These are phyloP conservation scores for Macrochelys suwanniensis DNA, from an alignment of 2,797 vertebrate species.

Conservation along the genomic window DNA sequence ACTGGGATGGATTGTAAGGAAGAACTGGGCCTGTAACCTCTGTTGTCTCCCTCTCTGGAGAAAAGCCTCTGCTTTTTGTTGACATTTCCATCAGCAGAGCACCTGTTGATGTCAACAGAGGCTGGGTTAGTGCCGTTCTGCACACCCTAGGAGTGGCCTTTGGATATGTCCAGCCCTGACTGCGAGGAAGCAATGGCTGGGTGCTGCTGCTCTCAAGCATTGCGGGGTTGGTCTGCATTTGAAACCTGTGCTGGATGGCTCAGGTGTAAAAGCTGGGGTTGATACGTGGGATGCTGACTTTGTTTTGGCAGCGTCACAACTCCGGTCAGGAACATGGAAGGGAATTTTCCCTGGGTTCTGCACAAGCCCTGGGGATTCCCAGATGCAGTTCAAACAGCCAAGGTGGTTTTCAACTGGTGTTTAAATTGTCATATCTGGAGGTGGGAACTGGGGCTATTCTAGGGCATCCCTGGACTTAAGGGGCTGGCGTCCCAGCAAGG, in stretches of 20 bases:
- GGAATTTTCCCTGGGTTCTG: not conserved
- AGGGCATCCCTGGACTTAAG: not conserved
- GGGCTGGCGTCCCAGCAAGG: not conserved
- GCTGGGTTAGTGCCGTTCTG: not conserved
- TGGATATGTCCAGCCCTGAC: rapidly evolving
- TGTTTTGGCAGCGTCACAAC: not conserved
- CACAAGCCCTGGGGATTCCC: not conserved
- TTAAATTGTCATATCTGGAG: not conserved
- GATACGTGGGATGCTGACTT: rapidly evolving
- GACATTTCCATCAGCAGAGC: not conserved
- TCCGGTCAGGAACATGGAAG: not conserved
- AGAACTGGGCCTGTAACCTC: not conserved
- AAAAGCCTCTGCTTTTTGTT: not conserved
- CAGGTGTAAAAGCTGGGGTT: not conserved
- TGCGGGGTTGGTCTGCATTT: not conserved
- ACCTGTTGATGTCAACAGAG: not conserved
- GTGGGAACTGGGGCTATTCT: not conserved
- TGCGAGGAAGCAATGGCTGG: not conserved
- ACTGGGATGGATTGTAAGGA: not conserved
- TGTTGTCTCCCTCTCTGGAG: not conserved
- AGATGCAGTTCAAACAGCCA: not conserved
- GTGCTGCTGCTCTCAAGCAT: not conserved
- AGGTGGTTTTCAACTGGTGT: not conserved
- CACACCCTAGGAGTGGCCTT: rapidly evolving
- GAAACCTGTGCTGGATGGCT: not conserved